A percentile compares a stretch with the other conserved stretches of the same genome.
phyloP scores from a whole-genome alignment of 2,888 invertebrate genomes.

The Platerodrilus igneus region DNA sequence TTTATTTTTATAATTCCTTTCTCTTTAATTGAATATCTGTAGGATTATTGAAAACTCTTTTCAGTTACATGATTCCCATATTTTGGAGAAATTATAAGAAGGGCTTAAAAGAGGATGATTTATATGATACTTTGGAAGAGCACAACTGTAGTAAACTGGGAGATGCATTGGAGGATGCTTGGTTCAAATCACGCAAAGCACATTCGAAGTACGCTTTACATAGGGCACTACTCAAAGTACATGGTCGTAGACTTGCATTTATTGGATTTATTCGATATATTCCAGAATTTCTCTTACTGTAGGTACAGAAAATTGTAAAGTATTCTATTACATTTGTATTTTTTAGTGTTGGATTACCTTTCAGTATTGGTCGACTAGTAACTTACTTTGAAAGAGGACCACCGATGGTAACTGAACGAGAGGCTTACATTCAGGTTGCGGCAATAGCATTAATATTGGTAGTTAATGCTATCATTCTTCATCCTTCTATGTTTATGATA shows the following conservation, averaged over 20 bases:
- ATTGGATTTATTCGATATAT: too few species aligned
- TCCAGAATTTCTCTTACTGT: too few species aligned
- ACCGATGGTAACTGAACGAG: too few species aligned
- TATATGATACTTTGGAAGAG: constrained; percentile 61
- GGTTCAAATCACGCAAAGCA: constrained; percentile 40
- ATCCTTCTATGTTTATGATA: constrained; percentile 85
- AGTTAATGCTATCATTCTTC: constrained; percentile 57
- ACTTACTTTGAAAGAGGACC: too few species aligned
- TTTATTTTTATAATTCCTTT: too few species aligned
- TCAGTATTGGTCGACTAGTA: too few species aligned
- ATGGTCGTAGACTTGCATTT: constrained; percentile 36
- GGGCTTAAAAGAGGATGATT: constrained; percentile 59
- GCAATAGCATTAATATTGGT: constrained; percentile 69
- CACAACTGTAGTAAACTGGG: constrained; percentile 66
- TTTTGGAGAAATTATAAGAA: constrained; percentile 13
- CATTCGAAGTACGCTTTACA: constrained; percentile 41
- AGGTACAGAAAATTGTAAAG: too few species aligned
- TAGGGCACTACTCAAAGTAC: constrained; percentile 36
- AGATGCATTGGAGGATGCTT: constrained; percentile 57
- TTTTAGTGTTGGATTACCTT: too few species aligned
- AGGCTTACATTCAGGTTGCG: constrained; percentile 72
- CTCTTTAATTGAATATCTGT: too few species aligned
- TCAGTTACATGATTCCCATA: constrained; percentile 17
- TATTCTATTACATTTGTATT: too few species aligned
- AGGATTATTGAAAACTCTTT: too few species aligned